Evolutionary conservation across 2,113 vertebrate species (phyloP), one percentile per base, ranked within the genome.

Genomic region (Takifugu flavidus): DNA sequence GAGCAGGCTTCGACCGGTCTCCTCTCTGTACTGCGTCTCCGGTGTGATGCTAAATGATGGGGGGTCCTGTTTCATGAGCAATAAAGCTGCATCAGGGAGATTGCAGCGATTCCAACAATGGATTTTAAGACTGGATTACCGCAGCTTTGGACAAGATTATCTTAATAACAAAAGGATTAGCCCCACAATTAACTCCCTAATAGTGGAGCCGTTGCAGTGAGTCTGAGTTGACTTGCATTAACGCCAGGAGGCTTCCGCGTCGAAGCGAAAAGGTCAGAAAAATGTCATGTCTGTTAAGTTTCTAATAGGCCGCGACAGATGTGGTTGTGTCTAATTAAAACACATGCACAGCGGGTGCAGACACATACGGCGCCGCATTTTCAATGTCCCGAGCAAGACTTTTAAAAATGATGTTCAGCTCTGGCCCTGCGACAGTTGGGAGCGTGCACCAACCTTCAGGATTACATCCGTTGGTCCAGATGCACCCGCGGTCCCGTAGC

Each of bases 401-500:
- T 13, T 39, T 39, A 2, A 10, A 10, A 39, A 39, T 39, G 7
- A 31, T 31, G 29, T 31, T 4, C 29, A 6, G 29, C 7, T 31
- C 29, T 6, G 5, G 7, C 7, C 5, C 44, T 45, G 44, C 13
- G 44, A 14, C 14, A 45, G 14, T 31, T 31, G 43, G 3, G 6
- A 13, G 1, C 4, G 8, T n/a, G 49, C 42, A 62, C 72, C 52
- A 11, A 96, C 96, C 94, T 96, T 94, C 4, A 98, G 89, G 53
- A 95, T 84, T 26, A 97, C 93, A 0, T 62, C 85, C 0, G 94
- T 96, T 53, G 91, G 87, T 0, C 55, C 72, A 0, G 96, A 98
- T 45, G 87, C 58, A 13, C 96, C 96, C 13, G 92, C 87, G 0
- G 87, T 96, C 28, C 95, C 95, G 0, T 94, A 95, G 79, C 91